Percentiles rank a stretch among this genome's conserved stretches.
phyloP scores from a whole-genome alignment of 2,113 vertebrate species.

The Aphyosemion australe region DNA sequence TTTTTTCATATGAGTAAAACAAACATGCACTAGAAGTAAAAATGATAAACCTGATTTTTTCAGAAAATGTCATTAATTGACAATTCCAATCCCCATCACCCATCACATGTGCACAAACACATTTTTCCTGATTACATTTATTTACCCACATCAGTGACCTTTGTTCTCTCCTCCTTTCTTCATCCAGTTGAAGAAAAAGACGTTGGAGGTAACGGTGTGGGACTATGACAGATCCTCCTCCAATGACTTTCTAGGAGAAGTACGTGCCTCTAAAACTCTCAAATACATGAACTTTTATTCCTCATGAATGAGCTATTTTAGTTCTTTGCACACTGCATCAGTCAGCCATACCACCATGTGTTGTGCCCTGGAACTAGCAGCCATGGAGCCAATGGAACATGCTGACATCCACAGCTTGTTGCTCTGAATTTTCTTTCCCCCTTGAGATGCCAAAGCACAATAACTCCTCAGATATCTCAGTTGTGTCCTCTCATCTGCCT shows the following conservation, averaged over 20 bases:
- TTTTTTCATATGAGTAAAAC: too few species aligned
- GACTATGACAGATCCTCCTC: conserved; percentile 98
- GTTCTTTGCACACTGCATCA: background rate
- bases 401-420: background rate
- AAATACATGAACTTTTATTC: conserved; percentile 9
- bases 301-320: background rate
- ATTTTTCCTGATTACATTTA: too few species aligned
- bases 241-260: conserved; percentile 98
- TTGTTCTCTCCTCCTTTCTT: conserved; percentile 25
- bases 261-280: conserved; percentile 74
- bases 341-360: background rate
- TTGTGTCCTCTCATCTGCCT: background rate
- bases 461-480: background rate
- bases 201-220: conserved; percentile 97
- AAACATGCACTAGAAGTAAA: too few species aligned
- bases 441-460: background rate
- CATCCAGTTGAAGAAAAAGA: conserved; percentile 96
- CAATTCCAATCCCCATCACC: too few species aligned
- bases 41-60: too few species aligned
- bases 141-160: conserved; percentile 7
- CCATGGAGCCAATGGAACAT: background rate
- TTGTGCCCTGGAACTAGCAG: background rate
- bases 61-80: too few species aligned
- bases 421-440: background rate
- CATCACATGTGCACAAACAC: too few species aligned